These are phyloP conservation scores for Bimastos eiseni DNA, from an alignment of 2,888 invertebrate genomes.

Conservation along the genomic window DNA sequence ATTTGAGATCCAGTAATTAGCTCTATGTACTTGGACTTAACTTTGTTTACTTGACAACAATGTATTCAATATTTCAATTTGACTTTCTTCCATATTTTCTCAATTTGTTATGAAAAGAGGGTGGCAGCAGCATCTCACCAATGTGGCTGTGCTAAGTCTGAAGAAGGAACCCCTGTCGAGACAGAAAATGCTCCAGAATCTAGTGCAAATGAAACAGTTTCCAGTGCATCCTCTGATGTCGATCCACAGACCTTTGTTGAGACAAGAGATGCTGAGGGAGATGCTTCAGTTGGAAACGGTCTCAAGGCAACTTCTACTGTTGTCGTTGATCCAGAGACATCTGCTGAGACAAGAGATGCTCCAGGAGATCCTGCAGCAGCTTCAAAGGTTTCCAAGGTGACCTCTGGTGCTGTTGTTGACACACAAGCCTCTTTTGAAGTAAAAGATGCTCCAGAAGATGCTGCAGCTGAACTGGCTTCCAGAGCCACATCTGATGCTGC, in stretches of 20 bases:
- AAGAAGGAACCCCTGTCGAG: not conserved
- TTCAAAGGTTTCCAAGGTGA: not conserved
- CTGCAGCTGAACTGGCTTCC: not conserved
- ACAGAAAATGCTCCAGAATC: not conserved
- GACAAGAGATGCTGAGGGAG: not conserved
- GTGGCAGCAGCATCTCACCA: not conserved
- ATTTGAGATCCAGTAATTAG: not conserved
- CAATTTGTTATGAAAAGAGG: not conserved
- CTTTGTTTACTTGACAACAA: not conserved
- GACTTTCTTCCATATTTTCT: not conserved
- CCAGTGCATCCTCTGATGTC: not conserved
- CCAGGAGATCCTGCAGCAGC: not conserved
- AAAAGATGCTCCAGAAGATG: not conserved
- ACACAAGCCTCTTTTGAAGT: not conserved
- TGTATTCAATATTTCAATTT: constrained; percentile 35
- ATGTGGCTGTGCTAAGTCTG: not conserved
- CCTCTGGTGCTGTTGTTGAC: not conserved
- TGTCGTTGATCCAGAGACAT: not conserved
- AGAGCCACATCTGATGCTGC: not conserved
- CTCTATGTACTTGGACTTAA: not conserved
- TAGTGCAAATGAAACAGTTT: not conserved
- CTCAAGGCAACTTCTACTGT: not conserved
- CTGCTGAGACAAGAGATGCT: not conserved
- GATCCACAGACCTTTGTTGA: not conserved
- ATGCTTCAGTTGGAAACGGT: not conserved